Percentiles rank a stretch among this genome's conserved stretches.
These are phyloP conservation scores for Salvelinus sp. DNA, from an alignment of 2,113 vertebrate genomes.

Conservation along the genomic window DNA sequence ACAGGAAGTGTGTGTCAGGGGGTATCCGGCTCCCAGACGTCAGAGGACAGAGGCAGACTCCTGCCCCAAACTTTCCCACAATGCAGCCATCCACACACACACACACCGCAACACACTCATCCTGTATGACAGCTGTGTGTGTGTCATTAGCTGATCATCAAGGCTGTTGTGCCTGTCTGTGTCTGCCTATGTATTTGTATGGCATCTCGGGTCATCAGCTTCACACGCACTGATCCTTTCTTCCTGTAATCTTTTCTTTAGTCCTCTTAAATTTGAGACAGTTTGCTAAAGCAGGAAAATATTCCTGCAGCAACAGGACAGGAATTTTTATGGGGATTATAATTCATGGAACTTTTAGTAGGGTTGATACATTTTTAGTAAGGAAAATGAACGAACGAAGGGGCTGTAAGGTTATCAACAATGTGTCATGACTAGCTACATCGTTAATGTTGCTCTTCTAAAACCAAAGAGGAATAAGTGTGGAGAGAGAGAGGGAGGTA, in stretches of 20 bases:
- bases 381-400: too few relatives aligned
- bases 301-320: too few relatives aligned
- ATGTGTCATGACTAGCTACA: too few relatives aligned
- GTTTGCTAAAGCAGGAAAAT: too few relatives aligned
- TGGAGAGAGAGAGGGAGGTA: neutral
- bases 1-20: slow-evolving; percentile 6
- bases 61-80: slow-evolving; percentile 21
- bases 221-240: neutral
- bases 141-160: neutral
- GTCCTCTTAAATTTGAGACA: too few relatives aligned
- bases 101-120: neutral
- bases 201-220: neutral
- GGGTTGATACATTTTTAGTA: too few relatives aligned
- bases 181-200: neutral
- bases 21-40: slow-evolving; percentile 37
- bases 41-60: slow-evolving; percentile 10
- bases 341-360: too few relatives aligned
- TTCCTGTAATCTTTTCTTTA: neutral
- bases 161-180: slow-evolving; percentile 11
- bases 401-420: too few relatives aligned
- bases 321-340: too few relatives aligned
- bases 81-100: slow-evolving; percentile 29
- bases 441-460: too few relatives aligned
- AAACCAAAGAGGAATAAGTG: too few relatives aligned
- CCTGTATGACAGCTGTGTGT: neutral